Evolutionary conservation across 2,113 vertebrate genomes (phyloP).

Genomic region (Blennius ocellaris): DNA sequence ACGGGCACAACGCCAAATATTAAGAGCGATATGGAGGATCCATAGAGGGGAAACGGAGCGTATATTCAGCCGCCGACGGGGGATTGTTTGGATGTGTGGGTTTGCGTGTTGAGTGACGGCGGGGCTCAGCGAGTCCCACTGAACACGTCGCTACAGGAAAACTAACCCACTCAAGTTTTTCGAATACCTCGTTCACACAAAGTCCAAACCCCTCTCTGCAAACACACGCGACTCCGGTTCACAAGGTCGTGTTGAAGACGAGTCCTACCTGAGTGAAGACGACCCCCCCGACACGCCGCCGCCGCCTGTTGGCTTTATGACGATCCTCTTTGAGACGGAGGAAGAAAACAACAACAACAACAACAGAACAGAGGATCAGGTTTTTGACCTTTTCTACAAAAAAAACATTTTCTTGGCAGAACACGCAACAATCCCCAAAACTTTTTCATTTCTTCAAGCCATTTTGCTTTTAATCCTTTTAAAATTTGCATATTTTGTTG

Average conservation of each 20-base stretch:
- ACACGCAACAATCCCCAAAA: conserved; percentile 6
- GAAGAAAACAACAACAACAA: neutral
- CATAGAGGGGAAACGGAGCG: conserved; percentile 29
- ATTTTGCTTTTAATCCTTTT: too few relatives aligned
- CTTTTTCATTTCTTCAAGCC: neutral
- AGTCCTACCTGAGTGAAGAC: neutral
- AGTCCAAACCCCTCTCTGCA: neutral
- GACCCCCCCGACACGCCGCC: neutral
- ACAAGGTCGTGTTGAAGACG: too few relatives aligned
- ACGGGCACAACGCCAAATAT: conserved; percentile 4
- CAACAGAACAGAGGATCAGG: neutral
- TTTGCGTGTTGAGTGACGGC: conserved; percentile 52
- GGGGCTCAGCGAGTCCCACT: conserved; percentile 16
- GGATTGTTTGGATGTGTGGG: conserved; percentile 9
- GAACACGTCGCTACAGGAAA: conserved; percentile 46
- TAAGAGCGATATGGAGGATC: conserved; percentile 2
- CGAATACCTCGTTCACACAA: neutral
- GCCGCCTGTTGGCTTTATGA: conserved; percentile 8
- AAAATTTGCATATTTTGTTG: too few relatives aligned
- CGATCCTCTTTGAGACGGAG: conserved; percentile 18
- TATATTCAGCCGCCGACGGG: conserved; percentile 32
- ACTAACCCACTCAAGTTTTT: conserved; percentile 9
- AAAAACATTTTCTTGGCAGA: conserved; percentile 18
- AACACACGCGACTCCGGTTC: too few relatives aligned
- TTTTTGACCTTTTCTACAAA: conserved; percentile 26